Evolutionary conservation across 2,888 invertebrate species (phyloP), one percentile per base, ranked within the genome.

Genomic region (Gymnoscelis rufifasciata): DNA sequence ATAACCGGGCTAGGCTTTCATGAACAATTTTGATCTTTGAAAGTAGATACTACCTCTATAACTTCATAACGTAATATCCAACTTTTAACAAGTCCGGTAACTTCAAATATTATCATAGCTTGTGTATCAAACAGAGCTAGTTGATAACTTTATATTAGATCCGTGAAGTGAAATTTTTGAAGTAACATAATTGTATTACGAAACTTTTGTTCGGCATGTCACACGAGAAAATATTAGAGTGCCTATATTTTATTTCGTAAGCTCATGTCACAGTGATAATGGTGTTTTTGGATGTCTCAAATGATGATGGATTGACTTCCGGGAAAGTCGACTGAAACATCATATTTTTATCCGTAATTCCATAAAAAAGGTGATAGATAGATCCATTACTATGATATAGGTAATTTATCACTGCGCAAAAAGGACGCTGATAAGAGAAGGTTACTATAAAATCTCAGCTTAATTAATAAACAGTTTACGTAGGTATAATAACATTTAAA

Each of bases 221-320:
- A 19, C n/a, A 15, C 14, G 12, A 31, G 30, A 31, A 31, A 15
- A 30, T 30, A 7, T 29, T 11, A 11, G 29, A 7, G n/a, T n/a
- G n/a, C n/a, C n/a, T 19, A 19, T 26, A 19, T 19, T 35, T 35
- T 35, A 24, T 24, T 33, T 33, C 26, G 3, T 29, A 26, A 33
- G 24, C 26, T 31, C 31, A 31, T 24, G 40, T 28, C 13, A 35
- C 36, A 33, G 29, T 30, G 43, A 43, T 43, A 43, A 37, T 43
- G 14, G 35, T 48, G 49, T 44, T 48, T 44, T 44, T 26, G 44
- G 14, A 28, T 45, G 49, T 45, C 44, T 41, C 13, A 10, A 38
- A 38, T 41, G 14, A 37, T 44, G 49, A 49, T 42, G 38, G 44
- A 49, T 49, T 41, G 49, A 45, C 35, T 44, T 49, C 41, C 44